phyloP scores from a whole-genome alignment of 1,140 invertebrate genomes.

The Drosophila ficusphila region DNA sequence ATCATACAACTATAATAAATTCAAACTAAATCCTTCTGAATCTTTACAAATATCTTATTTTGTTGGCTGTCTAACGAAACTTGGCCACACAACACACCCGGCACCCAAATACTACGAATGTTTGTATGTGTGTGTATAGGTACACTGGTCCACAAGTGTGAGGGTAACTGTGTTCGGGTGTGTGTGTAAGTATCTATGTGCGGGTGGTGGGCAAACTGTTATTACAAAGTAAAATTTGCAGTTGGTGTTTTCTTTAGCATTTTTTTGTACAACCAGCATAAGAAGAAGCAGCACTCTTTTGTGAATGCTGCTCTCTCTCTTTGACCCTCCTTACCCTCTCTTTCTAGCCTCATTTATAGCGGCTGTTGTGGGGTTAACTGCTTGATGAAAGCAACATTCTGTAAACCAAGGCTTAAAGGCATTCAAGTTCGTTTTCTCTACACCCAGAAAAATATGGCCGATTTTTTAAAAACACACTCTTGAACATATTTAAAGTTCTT shows the following conservation, averaged over 20 bases:
- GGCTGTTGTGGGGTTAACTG: constrained; percentile 54
- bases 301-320: background rate
- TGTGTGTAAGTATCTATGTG: constrained; percentile 1
- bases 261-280: background rate
- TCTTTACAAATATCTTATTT: background rate
- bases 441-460: background rate
- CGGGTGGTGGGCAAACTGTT: constrained; percentile 35
- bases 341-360: constrained; percentile 6
- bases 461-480: no score
- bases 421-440: background rate
- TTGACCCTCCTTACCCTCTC: background rate
- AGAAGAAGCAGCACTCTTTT: constrained; percentile 8
- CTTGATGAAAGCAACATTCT: constrained; percentile 64
- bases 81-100: constrained; percentile 32
- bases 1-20: background rate
- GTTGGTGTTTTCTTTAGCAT: constrained; percentile 47
- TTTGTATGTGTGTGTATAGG: constrained; percentile 19
- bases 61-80: constrained; percentile 15
- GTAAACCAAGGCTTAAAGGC: constrained; percentile 52
- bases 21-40: background rate
- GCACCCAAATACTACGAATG: constrained; percentile 33
- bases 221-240: constrained; percentile 67
- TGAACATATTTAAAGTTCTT: no score
- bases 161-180: background rate
- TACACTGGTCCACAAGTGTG: constrained; percentile 5